Percentiles rank a stretch among this genome's conserved stretches.
Conservation (phyloP, 2,113 vertebrate species). For the Pipra filicauda region DNA sequence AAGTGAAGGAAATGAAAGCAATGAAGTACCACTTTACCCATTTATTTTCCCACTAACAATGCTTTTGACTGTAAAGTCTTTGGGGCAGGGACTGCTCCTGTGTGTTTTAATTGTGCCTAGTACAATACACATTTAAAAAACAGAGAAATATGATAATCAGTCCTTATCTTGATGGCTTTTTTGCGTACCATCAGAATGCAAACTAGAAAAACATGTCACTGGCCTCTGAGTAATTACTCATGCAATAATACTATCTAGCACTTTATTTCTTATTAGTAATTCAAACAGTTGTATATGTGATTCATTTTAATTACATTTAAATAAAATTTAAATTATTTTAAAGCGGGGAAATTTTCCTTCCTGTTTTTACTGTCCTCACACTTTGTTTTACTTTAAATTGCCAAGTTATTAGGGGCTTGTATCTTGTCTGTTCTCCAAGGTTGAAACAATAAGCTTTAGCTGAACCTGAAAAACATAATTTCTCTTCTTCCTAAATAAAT, state of each 20-base stretch:
- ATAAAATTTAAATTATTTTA: background rate
- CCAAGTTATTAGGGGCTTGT: background rate
- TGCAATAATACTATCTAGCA: background rate
- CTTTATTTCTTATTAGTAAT: background rate
- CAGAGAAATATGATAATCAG: background rate
- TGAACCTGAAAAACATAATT: conserved; percentile 27
- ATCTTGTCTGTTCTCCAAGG: conserved; percentile 21
- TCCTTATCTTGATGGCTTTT: background rate
- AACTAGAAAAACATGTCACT: background rate
- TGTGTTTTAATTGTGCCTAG: background rate
- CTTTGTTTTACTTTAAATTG: background rate
- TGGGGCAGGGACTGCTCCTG: background rate
- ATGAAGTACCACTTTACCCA: background rate
- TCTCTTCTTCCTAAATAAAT: conserved; percentile 36
- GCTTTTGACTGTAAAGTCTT: background rate
- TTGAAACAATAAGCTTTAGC: conserved; percentile 50
- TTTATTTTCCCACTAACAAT: background rate
- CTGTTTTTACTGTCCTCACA: background rate
- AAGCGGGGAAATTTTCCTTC: background rate
- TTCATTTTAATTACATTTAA: background rate
- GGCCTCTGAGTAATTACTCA: background rate
- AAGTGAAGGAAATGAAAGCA: background rate
- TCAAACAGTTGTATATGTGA: background rate
- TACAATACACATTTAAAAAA: background rate
- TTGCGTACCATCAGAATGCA: background rate